Conservation (phyloP, 2,888 invertebrate species). For the Osmoderma eremita region DNA sequence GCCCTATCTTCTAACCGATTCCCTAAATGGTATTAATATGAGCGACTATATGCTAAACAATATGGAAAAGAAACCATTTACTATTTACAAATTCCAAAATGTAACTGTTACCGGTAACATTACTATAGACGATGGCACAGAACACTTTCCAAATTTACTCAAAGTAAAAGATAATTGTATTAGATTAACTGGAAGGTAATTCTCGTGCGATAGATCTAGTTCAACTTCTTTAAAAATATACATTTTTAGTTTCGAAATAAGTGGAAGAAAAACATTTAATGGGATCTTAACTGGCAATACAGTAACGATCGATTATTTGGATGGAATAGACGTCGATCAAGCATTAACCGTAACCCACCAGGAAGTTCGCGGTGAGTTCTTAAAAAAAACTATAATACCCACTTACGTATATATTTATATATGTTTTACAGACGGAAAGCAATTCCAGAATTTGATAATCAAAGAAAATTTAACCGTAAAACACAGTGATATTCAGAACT, state of each 20-base stretch:
- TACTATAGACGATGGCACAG: constrained; percentile 48
- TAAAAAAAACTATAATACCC: not conserved
- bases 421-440: constrained; percentile 6
- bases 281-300: constrained; percentile 50
- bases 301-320: constrained; percentile 43
- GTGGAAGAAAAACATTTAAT: constrained; percentile 52
- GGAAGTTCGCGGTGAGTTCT: constrained; percentile 29
- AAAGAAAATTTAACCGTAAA: constrained; percentile 30
- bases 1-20: constrained; percentile 54
- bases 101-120: constrained; percentile 56
- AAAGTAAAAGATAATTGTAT: constrained; percentile 54
- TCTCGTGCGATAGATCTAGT: not conserved
- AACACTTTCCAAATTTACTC: constrained; percentile 55
- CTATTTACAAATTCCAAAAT: constrained; percentile 57
- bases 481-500: not conserved
- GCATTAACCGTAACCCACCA: constrained; percentile 31
- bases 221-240: constrained; percentile 8
- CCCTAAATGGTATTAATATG: constrained; percentile 55
- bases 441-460: constrained; percentile 39
- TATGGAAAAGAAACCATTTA: constrained; percentile 47
- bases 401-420: too few species aligned
- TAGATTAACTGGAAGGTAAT: constrained; percentile 55
- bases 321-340: constrained; percentile 32
- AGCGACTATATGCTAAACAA: constrained; percentile 55
- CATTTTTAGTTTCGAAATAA: constrained; percentile 51